These are phyloP conservation scores for Pherbina coryleti DNA, from an alignment of 2,888 invertebrate species.

Conservation along the genomic window DNA sequence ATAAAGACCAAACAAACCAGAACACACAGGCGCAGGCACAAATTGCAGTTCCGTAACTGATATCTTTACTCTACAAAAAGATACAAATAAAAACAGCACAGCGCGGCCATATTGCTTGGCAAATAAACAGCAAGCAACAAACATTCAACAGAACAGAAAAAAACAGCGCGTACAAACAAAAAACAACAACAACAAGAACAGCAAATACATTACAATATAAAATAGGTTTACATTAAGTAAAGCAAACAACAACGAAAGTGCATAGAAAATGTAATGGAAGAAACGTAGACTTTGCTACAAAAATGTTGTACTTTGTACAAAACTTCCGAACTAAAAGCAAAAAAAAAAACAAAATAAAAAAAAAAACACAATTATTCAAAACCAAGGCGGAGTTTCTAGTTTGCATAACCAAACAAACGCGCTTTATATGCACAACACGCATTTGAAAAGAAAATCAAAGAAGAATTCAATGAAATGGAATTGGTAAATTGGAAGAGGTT, in stretches of 20 bases:
- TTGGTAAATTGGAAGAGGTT: background rate
- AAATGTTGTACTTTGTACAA: background rate
- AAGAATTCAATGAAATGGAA: conserved; percentile 19
- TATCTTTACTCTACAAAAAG: background rate
- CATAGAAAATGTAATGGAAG: conserved; percentile 4
- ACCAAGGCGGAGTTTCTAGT: conserved; percentile 36
- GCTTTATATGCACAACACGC: background rate
- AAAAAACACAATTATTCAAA: conserved; percentile 2
- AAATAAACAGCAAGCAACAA: conserved; percentile 26
- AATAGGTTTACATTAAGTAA: conserved; percentile 23
- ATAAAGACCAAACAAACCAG: background rate
- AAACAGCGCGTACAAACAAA: background rate
- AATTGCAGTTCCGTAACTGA: background rate
- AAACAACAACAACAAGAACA: conserved; percentile 9
- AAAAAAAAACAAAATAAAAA: background rate
- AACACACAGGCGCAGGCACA: background rate
- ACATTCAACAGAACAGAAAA: conserved; percentile 8
- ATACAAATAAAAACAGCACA: background rate
- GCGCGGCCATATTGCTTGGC: conserved; percentile 36
- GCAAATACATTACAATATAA: conserved; percentile 4
- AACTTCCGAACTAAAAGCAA: background rate
- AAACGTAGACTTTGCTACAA: background rate
- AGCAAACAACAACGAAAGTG: conserved; percentile 34
- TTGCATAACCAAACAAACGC: conserved; percentile 25
- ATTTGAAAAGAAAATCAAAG: background rate